Conservation (phyloP, 1,140 invertebrate species). For the Drosophila kanapiae region DNA sequence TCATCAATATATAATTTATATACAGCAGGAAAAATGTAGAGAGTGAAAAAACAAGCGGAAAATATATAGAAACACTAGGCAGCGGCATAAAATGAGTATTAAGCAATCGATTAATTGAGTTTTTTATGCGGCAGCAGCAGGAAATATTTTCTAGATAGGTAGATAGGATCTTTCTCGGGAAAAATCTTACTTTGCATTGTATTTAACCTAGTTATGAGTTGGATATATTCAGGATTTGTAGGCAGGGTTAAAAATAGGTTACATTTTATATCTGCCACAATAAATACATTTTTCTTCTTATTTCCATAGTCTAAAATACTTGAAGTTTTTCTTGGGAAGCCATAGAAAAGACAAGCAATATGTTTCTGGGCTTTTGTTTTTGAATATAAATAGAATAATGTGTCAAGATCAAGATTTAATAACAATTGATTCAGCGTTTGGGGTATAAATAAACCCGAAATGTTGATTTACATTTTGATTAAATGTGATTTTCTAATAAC, state of each 20-base stretch:
- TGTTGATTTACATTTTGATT: neutral
- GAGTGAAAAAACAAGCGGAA: slow-evolving; percentile 21
- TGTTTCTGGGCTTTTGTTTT: neutral
- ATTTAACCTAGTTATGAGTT: neutral
- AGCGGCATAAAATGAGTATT: slow-evolving; percentile 9
- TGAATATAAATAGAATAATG: neutral
- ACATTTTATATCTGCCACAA: neutral
- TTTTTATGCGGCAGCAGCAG: slow-evolving; percentile 2
- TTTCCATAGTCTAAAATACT: neutral
- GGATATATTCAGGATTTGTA: neutral
- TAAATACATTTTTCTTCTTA: neutral
- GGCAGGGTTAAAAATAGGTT: neutral
- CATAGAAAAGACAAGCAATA: neutral
- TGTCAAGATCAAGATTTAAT: neutral
- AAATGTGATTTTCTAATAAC: neutral
- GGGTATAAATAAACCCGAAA: neutral
- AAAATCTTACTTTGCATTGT: neutral
- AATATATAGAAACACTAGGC: slow-evolving; percentile 47
- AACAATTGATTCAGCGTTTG: neutral
- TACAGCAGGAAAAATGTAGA: slow-evolving; percentile 25
- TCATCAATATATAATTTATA: slow-evolving; percentile 79
- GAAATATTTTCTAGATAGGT: neutral
- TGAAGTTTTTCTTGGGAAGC: neutral
- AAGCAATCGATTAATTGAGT: slow-evolving; percentile 36
- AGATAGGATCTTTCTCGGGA: neutral